These are phyloP conservation scores for Cephus nigrinus DNA, from an alignment of 2,888 invertebrate genomes.

Conservation along the genomic window DNA sequence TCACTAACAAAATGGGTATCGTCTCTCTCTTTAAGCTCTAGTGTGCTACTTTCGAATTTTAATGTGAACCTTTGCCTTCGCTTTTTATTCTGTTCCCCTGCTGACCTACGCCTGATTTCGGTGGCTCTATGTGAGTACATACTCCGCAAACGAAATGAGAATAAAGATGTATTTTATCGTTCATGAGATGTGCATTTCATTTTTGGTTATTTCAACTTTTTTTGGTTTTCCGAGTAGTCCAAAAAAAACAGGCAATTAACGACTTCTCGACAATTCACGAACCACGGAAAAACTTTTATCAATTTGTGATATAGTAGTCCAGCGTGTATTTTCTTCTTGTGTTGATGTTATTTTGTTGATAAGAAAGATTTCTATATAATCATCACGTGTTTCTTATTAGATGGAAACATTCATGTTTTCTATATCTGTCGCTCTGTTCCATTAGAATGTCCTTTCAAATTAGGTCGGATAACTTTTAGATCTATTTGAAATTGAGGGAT, in stretches of 20 bases:
- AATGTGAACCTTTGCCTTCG: background rate
- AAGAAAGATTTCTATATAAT: background rate
- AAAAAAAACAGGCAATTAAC: background rate
- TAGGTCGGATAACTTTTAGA: too few relatives aligned
- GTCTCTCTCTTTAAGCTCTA: background rate
- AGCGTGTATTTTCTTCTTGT: background rate
- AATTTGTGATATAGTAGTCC: background rate
- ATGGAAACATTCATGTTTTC: too few relatives aligned
- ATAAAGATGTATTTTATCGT: background rate
- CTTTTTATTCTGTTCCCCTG: background rate
- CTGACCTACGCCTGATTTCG: background rate
- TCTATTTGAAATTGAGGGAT: too few relatives aligned
- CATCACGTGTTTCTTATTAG: too few relatives aligned
- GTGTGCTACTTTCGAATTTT: background rate
- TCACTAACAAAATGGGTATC: background rate
- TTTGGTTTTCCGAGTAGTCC: background rate
- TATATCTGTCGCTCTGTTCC: too few relatives aligned
- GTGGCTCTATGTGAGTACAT: background rate
- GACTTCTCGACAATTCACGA: background rate
- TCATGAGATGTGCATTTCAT: background rate
- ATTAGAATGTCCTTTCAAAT: too few relatives aligned
- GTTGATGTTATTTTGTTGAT: background rate
- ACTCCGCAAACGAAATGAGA: background rate
- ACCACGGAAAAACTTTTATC: background rate
- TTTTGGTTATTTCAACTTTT: background rate